Percentiles rank a stretch among this genome's conserved stretches.
Evolutionary conservation across 1,140 invertebrate genomes (phyloP).

Genomic region (Yoshiicerus persimilis): DNA sequence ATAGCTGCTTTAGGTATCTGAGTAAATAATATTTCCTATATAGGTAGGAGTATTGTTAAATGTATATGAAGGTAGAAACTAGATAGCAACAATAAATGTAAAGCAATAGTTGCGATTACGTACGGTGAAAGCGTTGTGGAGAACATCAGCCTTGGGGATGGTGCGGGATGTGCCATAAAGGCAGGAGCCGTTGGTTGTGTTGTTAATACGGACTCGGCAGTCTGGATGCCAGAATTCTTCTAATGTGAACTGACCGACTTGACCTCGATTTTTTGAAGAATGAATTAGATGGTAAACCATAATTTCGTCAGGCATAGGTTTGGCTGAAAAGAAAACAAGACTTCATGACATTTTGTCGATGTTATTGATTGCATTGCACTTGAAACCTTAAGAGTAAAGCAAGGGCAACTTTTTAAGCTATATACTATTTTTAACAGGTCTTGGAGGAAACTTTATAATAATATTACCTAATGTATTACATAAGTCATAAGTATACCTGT

Average conservation of each 20-base stretch:
- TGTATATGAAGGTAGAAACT: too few relatives aligned
- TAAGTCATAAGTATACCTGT: background rate
- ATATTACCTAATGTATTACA: background rate
- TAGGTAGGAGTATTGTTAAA: background rate
- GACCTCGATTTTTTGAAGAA: slow-evolving; percentile 44
- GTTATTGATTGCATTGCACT: background rate
- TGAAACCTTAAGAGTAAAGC: background rate
- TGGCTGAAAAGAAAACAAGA: slow-evolving; percentile 15
- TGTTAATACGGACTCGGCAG: slow-evolving; percentile 67
- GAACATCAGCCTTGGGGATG: slow-evolving; percentile 43
- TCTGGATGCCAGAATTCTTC: slow-evolving; percentile 67
- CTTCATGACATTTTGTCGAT: background rate
- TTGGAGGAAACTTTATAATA: background rate
- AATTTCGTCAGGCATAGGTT: slow-evolving; percentile 45
- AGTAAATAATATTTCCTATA: too few relatives aligned
- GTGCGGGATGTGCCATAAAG: slow-evolving; percentile 33
- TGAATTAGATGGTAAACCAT: slow-evolving; percentile 50
- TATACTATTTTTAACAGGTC: background rate
- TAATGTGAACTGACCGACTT: slow-evolving; percentile 53
- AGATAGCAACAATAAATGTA: too few relatives aligned
- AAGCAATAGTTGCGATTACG: slow-evolving; percentile 1
- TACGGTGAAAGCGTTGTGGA: slow-evolving; percentile 48
- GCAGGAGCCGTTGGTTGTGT: slow-evolving; percentile 64
- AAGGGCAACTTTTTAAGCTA: background rate
- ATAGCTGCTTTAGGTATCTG: background rate